Conservation (phyloP, 2,113 vertebrate genomes). For the Bombycilla garrulus region DNA sequence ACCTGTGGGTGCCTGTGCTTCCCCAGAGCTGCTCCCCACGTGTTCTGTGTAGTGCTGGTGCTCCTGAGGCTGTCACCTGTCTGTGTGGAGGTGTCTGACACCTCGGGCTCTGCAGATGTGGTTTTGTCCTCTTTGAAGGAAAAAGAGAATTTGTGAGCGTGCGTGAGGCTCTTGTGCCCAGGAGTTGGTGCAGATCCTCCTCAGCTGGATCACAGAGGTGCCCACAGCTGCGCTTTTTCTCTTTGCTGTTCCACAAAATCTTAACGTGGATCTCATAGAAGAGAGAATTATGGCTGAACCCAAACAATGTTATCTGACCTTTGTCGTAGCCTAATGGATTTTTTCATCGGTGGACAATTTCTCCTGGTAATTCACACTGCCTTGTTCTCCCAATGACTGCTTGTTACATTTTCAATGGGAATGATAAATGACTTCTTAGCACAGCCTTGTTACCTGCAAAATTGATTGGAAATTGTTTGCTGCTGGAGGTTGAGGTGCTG, state of each 20-base stretch:
- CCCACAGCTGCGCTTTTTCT: background rate
- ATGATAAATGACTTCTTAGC: conserved; percentile 47
- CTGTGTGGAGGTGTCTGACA: background rate
- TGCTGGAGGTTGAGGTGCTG: conserved; percentile 22
- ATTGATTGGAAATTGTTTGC: conserved; percentile 49
- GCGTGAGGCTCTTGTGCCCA: background rate
- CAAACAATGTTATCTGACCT: conserved; percentile 62
- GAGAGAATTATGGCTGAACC: conserved; percentile 41
- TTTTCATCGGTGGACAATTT: conserved; percentile 45
- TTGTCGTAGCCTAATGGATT: conserved; percentile 48
- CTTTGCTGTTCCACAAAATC: conserved; percentile 7
- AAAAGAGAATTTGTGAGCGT: background rate
- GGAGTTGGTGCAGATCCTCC: background rate
- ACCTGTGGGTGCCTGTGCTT: background rate
- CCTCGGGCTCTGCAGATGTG: background rate
- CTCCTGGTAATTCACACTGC: conserved; percentile 23
- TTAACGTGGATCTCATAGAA: background rate
- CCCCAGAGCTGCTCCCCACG: background rate
- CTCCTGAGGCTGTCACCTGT: background rate
- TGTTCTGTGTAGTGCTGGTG: background rate
- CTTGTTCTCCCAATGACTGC: conserved; percentile 28
- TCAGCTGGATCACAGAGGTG: background rate
- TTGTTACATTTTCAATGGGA: conserved; percentile 30
- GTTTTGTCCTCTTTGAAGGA: background rate
- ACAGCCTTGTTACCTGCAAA: conserved; percentile 22